Conservation (phyloP, 2,797 vertebrate genomes). For the Staurois parvus region DNA sequence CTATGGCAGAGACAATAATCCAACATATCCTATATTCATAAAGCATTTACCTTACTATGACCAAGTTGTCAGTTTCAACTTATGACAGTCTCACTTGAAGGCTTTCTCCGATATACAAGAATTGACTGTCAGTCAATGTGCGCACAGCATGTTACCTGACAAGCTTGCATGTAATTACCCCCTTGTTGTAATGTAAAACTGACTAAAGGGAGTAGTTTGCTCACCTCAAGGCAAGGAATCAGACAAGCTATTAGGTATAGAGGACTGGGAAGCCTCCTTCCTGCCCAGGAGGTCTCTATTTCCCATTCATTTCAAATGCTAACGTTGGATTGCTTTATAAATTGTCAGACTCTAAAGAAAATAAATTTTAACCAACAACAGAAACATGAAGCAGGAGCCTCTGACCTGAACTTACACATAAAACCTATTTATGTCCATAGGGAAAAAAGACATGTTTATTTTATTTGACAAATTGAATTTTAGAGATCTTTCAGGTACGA, state of each 20-base stretch:
- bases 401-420: neutral
- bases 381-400: neutral
- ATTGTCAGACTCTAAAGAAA: slow-evolving; percentile 21
- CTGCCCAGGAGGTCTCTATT: slow-evolving; percentile 20
- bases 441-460: neutral
- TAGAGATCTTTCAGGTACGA: neutral
- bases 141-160: slow-evolving; percentile 32
- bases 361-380: slow-evolving; percentile 1
- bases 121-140: slow-evolving; percentile 42
- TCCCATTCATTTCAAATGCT: neutral
- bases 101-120: slow-evolving; percentile 17
- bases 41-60: neutral
- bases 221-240: slow-evolving; percentile 21
- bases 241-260: slow-evolving; percentile 35
- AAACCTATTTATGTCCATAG: neutral
- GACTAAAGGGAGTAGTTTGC: slow-evolving; percentile 12
- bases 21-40: neutral
- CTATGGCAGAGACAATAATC: slow-evolving; percentile 1
- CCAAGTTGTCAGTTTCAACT: slow-evolving; percentile 18
- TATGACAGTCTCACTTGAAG: slow-evolving; percentile 12
- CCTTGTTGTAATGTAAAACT: slow-evolving; percentile 44
- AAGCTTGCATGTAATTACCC: slow-evolving; percentile 45
- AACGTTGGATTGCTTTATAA: slow-evolving; percentile 12
- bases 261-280: neutral
- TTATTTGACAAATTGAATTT: slow-evolving; percentile 4